phyloP scores from a whole-genome alignment of 2,797 vertebrate genomes.

The Lindbergichthys nudifrons region DNA sequence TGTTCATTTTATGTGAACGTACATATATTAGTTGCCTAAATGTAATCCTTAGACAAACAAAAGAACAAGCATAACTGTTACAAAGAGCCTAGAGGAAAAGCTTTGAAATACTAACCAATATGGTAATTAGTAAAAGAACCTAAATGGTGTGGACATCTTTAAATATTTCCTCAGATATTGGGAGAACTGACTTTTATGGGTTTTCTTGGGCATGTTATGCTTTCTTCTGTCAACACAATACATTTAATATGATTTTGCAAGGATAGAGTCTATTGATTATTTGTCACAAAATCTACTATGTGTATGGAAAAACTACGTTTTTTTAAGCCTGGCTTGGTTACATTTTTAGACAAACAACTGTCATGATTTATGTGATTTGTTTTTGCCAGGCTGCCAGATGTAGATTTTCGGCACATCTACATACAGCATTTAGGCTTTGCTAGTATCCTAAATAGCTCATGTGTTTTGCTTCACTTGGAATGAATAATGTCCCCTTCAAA shows the following conservation, averaged over 20 bases:
- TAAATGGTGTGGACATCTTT: neutral
- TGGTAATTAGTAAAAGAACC: neutral
- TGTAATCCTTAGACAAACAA: slow-evolving; percentile 13
- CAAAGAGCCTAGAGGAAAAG: slow-evolving; percentile 14
- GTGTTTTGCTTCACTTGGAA: slow-evolving; percentile 64
- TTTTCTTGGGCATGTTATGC: neutral
- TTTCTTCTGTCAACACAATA: neutral
- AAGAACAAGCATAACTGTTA: slow-evolving; percentile 4
- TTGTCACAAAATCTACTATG: slow-evolving; percentile 5
- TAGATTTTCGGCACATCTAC: slow-evolving; percentile 55
- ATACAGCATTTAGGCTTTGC: slow-evolving; percentile 68
- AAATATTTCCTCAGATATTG: neutral
- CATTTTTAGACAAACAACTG: slow-evolving; percentile 49
- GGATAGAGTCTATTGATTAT: slow-evolving; percentile 32
- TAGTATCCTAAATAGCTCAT: slow-evolving; percentile 64
- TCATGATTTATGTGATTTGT: slow-evolving; percentile 52
- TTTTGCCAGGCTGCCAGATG: slow-evolving; percentile 53
- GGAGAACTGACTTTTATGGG: too few relatives aligned
- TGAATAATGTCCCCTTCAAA: slow-evolving; percentile 70
- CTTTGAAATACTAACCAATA: slow-evolving; percentile 4
- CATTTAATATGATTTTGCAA: slow-evolving; percentile 19
- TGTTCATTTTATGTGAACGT: slow-evolving; percentile 31
- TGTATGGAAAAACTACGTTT: slow-evolving; percentile 13
- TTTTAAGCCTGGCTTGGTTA: slow-evolving; percentile 7
- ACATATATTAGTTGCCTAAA: slow-evolving; percentile 6